Percentiles rank a stretch among this genome's conserved stretches.
phyloP scores from a whole-genome alignment of 2,888 invertebrate species.

The Polydrusus pterygomalis region DNA sequence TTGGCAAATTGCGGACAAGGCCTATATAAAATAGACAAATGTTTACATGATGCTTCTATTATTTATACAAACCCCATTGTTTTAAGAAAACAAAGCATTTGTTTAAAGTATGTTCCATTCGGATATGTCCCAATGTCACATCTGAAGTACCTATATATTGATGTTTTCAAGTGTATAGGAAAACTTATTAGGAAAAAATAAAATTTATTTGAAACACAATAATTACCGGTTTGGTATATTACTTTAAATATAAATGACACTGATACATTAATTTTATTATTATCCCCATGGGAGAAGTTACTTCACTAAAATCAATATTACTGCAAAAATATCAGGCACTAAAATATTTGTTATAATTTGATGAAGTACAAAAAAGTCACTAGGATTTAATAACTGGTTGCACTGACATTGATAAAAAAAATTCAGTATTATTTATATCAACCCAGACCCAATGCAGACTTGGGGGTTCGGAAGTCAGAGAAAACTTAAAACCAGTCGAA shows the following conservation, averaged over 20 bases:
- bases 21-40: conserved; percentile 8
- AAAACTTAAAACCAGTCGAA: neutral
- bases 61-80: conserved; percentile 19
- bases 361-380: neutral
- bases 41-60: neutral
- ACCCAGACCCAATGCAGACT: no score
- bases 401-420: neutral
- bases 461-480: no score
- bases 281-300: neutral
- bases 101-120: neutral
- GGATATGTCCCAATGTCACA: conserved; percentile 5
- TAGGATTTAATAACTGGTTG: neutral
- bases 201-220: neutral
- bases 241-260: neutral
- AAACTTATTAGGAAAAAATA: neutral
- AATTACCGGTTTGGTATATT: neutral
- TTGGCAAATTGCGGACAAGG: conserved; percentile 22
- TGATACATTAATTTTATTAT: neutral
- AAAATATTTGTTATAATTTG: neutral
- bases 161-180: neutral
- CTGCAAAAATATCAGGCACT: neutral
- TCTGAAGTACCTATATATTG: neutral
- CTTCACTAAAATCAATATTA: conserved; percentile 1
- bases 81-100: conserved; percentile 4
- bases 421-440: neutral